Evolutionary conservation across 2,797 vertebrate genomes (phyloP).

Genomic region (Sebastes iracundus): DNA sequence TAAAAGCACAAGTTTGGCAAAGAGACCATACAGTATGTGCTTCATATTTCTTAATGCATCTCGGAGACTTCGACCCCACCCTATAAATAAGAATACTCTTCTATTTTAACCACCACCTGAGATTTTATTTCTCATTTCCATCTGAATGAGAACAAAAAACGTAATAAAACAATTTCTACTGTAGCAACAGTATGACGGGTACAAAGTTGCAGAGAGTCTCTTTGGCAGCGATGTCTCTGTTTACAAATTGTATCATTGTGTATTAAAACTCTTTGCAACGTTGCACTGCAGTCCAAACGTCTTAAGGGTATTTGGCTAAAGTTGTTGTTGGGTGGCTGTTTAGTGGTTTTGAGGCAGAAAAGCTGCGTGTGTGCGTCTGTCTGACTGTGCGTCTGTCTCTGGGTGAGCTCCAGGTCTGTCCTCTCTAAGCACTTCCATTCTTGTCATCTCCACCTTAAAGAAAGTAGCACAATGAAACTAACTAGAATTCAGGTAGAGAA

Average conservation of each 20-base stretch:
- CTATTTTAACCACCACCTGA: background rate
- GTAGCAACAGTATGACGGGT: background rate
- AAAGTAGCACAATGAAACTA: slow-evolving; percentile 90
- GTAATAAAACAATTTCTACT: background rate
- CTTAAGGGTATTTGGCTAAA: slow-evolving; percentile 26
- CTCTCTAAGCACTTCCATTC: slow-evolving; percentile 84
- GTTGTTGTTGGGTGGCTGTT: slow-evolving; percentile 19
- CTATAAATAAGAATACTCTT: background rate
- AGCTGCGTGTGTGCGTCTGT: slow-evolving; percentile 20
- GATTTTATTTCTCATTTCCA: background rate
- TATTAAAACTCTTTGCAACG: slow-evolving; percentile 37
- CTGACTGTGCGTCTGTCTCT: slow-evolving; percentile 68
- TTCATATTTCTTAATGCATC: slow-evolving; percentile 1
- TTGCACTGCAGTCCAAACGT: slow-evolving; percentile 43
- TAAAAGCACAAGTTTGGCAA: slow-evolving; percentile 23
- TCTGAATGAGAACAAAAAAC: background rate
- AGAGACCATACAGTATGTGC: background rate
- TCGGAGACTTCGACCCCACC: slow-evolving; percentile 16
- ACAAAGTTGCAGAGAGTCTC: background rate
- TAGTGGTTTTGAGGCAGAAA: slow-evolving; percentile 6
- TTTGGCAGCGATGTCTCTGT: slow-evolving; percentile 15
- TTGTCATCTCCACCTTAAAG: slow-evolving; percentile 85
- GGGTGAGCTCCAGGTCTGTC: slow-evolving; percentile 77
- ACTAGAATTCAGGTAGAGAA: slow-evolving; percentile 90
- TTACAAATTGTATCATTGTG: slow-evolving; percentile 20